phyloP scores from a whole-genome alignment of 35 echinoderm and acorn worm genomes.

The Heliocidaris tuberculata region DNA sequence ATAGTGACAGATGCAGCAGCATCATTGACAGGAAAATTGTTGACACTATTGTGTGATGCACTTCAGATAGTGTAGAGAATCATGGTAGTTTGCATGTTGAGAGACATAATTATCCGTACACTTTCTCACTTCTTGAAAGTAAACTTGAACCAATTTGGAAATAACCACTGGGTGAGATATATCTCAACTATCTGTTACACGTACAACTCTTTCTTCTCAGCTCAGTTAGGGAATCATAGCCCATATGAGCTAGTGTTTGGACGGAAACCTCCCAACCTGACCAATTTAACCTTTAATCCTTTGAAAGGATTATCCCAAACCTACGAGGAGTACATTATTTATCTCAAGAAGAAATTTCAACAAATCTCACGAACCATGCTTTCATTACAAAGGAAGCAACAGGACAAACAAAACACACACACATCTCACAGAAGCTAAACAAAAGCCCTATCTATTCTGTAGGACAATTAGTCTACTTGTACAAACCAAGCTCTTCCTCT shows the following conservation, averaged over 20 bases:
- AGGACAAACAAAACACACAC: conserved; percentile 55
- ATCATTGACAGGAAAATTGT: too few species aligned
- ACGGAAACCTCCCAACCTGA: conserved; percentile 43
- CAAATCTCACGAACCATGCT: conserved; percentile 60
- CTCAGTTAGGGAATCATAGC: conserved; percentile 59
- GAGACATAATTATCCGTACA: too few species aligned
- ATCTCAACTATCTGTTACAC: too few species aligned
- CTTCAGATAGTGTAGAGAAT: too few species aligned
- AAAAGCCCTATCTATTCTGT: conserved; percentile 56
- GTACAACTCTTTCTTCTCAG: conserved; percentile 59
- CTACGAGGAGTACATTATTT: conserved; percentile 55
- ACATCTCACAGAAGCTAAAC: conserved; percentile 39
- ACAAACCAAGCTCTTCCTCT: conserved; percentile 60
- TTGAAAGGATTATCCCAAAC: conserved; percentile 29
- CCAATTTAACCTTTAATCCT: conserved; percentile 54
- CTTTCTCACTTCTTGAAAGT: too few species aligned
- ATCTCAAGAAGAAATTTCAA: too few species aligned
- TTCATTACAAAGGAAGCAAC: conserved; percentile 55
- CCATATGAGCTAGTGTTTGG: too few species aligned
- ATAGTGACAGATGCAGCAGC: too few species aligned
- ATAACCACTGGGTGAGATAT: too few species aligned
- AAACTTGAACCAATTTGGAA: too few species aligned
- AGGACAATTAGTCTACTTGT: conserved; percentile 55
- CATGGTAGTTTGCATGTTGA: too few species aligned
- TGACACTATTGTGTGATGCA: too few species aligned